phyloP scores from a whole-genome alignment of 2,888 invertebrate genomes.

The Lypha dubia region DNA sequence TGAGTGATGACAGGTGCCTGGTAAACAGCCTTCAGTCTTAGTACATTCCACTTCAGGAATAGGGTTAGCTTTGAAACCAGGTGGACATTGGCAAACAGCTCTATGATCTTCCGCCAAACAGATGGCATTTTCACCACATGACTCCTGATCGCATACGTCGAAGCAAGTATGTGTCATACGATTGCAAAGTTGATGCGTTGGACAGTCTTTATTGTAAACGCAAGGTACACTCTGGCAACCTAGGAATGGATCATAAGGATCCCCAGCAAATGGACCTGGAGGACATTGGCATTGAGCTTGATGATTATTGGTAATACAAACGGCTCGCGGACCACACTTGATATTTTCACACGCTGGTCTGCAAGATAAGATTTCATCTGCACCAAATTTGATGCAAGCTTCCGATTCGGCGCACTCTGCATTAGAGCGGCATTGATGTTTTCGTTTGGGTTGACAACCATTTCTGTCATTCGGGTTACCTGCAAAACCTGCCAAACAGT shows the following conservation, averaged over 20 bases:
- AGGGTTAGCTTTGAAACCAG: constrained; percentile 91
- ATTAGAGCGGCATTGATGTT: constrained; percentile 91
- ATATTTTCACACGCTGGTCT: constrained; percentile 90
- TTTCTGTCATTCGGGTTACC: constrained; percentile 95
- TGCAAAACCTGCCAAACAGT: constrained; percentile 91
- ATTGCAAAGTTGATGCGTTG: constrained; percentile 91
- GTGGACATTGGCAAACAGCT: constrained; percentile 92
- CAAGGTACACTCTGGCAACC: constrained; percentile 93
- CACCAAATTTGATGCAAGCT: constrained; percentile 87
- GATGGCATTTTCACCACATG: constrained; percentile 94
- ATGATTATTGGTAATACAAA: constrained; percentile 95
- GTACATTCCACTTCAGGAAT: constrained; percentile 92
- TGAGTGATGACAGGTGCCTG: constrained; percentile 91
- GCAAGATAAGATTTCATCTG: constrained; percentile 87
- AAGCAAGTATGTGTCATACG: constrained; percentile 92
- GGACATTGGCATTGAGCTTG: constrained; percentile 95
- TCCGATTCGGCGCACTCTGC: constrained; percentile 93
- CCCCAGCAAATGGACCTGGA: constrained; percentile 92
- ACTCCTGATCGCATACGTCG: constrained; percentile 91
- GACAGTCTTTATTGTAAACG: constrained; percentile 93
- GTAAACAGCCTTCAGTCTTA: constrained; percentile 87
- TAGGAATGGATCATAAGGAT: constrained; percentile 89
- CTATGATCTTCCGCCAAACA: constrained; percentile 94
- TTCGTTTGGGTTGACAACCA: constrained; percentile 90
- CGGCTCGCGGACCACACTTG: constrained; percentile 92